A percentile compares a stretch with the other conserved stretches of the same genome.
Evolutionary conservation across 2,797 vertebrate genomes (phyloP).

Genomic region (Anableps anableps): DNA sequence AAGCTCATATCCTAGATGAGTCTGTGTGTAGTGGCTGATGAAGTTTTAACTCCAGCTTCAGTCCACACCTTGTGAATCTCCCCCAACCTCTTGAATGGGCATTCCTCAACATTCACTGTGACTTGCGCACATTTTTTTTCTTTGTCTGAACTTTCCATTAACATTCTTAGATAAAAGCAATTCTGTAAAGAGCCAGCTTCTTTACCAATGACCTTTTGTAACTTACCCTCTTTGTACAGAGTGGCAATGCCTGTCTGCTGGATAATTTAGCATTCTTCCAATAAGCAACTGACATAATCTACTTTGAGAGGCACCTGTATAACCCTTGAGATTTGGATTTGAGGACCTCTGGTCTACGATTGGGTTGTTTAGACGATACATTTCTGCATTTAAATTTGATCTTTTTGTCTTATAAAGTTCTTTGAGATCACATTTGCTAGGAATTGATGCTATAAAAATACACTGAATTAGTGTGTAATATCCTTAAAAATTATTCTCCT

Average conservation of each 20-base stretch:
- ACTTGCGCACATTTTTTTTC: not conserved
- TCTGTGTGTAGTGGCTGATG: not conserved
- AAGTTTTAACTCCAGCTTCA: not conserved
- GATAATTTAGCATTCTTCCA: not conserved
- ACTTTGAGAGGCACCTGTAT: not conserved
- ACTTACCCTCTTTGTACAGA: not conserved
- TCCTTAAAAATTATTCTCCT: not conserved
- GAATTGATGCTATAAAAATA: not conserved
- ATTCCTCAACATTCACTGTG: not conserved
- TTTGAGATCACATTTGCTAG: not conserved
- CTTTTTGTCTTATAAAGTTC: not conserved
- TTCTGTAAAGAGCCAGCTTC: not conserved
- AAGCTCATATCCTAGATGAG: not conserved
- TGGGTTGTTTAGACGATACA: not conserved
- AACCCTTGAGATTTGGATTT: no score
- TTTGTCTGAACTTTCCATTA: not conserved
- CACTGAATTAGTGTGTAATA: not conserved
- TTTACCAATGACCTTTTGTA: not conserved
- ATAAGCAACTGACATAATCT: not conserved
- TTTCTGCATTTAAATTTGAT: not conserved
- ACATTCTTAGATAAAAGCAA: not conserved
- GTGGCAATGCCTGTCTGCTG: not conserved
- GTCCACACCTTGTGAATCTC: not conserved
- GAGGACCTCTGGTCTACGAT: not conserved
- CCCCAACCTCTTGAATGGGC: not conserved